Percentiles rank a stretch among this genome's conserved stretches.
Evolutionary conservation across 2,888 invertebrate genomes (phyloP).

Genomic region (Pherbina coryleti): DNA sequence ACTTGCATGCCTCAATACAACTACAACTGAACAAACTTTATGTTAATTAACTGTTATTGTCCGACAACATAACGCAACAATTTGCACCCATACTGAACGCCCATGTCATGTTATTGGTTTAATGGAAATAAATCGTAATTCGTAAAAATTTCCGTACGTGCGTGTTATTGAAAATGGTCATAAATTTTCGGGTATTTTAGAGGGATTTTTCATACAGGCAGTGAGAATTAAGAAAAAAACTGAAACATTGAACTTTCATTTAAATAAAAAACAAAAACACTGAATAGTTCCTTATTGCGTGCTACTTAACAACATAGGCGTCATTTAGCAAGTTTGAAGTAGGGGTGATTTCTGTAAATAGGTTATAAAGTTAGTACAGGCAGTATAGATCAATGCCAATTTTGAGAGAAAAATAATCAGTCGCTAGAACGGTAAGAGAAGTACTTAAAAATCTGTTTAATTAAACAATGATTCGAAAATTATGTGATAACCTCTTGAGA

Average conservation of each 20-base stretch:
- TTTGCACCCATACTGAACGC: background rate
- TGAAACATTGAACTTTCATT: slow-evolving; percentile 9
- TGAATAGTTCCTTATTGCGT: background rate
- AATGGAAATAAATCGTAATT: background rate
- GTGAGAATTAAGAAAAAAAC: background rate
- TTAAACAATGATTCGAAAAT: no score
- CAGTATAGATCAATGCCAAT: no score
- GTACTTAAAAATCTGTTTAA: no score
- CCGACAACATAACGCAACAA: slow-evolving; percentile 9
- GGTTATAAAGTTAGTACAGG: no score
- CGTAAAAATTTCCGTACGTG: slow-evolving; percentile 14
- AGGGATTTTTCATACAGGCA: background rate
- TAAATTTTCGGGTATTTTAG: background rate
- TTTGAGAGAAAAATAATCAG: no score
- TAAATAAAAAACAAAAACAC: background rate
- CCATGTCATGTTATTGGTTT: background rate
- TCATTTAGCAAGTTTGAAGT: no score
- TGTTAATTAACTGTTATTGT: background rate
- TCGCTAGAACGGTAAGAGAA: no score
- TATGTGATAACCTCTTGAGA: no score
- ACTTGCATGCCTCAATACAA: background rate
- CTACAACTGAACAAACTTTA: background rate
- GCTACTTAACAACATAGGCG: background rate
- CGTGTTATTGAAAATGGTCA: slow-evolving; percentile 24
- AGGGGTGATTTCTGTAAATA: no score